Percentiles rank a stretch among this genome's conserved stretches.
Evolutionary conservation across 1,140 invertebrate species (phyloP).

Genomic region (Sitobion miscanthi): DNA sequence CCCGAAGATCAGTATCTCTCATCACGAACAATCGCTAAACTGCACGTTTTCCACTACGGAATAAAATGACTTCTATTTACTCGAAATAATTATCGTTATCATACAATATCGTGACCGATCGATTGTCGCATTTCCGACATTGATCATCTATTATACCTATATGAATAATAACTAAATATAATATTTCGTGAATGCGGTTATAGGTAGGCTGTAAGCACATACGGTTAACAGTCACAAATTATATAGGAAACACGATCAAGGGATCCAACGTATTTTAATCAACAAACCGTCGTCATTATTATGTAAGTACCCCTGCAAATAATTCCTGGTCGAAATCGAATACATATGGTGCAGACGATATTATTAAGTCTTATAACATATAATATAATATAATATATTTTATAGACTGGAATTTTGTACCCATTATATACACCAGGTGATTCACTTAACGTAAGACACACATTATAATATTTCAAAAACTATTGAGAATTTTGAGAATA

Average conservation of each 20-base stretch:
- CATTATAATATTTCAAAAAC: neutral
- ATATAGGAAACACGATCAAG: neutral
- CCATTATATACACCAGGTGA: neutral
- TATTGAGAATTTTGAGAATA: neutral
- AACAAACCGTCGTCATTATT: neutral
- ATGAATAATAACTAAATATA: neutral
- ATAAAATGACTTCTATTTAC: neutral
- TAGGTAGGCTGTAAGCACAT: neutral
- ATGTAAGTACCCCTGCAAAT: neutral
- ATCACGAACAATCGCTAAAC: neutral
- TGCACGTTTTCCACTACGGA: neutral
- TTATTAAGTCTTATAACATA: neutral
- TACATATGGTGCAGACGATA: neutral
- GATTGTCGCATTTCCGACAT: neutral
- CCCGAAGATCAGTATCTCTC: neutral
- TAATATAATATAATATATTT: neutral
- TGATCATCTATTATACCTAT: neutral
- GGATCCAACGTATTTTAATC: neutral
- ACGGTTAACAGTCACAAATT: neutral
- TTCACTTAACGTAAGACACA: neutral
- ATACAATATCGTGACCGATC: neutral
- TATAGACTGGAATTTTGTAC: neutral
- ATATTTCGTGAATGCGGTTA: neutral
- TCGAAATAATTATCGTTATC: conserved; percentile 1
- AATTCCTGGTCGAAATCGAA: neutral